phyloP scores from a whole-genome alignment of 1,140 invertebrate species.

The Heliconius eleuchia region DNA sequence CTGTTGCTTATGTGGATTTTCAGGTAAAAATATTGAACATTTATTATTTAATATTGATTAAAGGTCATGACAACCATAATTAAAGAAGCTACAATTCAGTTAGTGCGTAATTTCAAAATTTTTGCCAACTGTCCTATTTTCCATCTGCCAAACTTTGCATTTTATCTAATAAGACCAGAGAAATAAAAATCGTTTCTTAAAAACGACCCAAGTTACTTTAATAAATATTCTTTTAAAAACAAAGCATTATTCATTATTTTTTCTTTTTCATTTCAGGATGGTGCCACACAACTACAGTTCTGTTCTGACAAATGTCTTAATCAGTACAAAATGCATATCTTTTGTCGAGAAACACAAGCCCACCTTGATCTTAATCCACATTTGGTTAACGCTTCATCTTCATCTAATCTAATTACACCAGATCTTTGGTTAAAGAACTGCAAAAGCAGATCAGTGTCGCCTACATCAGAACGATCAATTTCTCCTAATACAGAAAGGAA shows the following conservation, averaged over 20 bases:
- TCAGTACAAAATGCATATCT: slow-evolving; percentile 98
- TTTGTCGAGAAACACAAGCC: slow-evolving; percentile 94
- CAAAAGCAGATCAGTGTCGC: slow-evolving; percentile 84
- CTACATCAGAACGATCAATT: slow-evolving; percentile 73
- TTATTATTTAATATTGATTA: too few species aligned
- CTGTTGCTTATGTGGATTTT: slow-evolving; percentile 95
- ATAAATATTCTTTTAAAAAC: too few species aligned
- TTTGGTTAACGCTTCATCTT: slow-evolving; percentile 78
- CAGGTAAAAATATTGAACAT: slow-evolving; percentile 49
- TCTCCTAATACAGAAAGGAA: slow-evolving; percentile 63
- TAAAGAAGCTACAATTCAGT: too few species aligned
- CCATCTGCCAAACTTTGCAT: too few species aligned
- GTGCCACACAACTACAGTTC: slow-evolving; percentile 90
- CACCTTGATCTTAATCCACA: slow-evolving; percentile 92
- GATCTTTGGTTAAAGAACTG: slow-evolving; percentile 93
- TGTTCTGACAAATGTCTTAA: slow-evolving; percentile 95
- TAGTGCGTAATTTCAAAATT: too few species aligned
- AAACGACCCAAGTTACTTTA: too few species aligned
- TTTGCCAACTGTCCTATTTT: too few species aligned
- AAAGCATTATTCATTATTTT: neutral
- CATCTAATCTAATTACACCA: slow-evolving; percentile 89
- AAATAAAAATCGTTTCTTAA: too few species aligned
- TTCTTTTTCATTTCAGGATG: slow-evolving; percentile 82
- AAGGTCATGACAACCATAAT: too few species aligned
- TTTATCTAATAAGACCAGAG: too few species aligned